These are phyloP conservation scores for Sciurus vulgaris DNA, from an alignment of 2,797 vertebrate genomes.

Conservation along the genomic window DNA sequence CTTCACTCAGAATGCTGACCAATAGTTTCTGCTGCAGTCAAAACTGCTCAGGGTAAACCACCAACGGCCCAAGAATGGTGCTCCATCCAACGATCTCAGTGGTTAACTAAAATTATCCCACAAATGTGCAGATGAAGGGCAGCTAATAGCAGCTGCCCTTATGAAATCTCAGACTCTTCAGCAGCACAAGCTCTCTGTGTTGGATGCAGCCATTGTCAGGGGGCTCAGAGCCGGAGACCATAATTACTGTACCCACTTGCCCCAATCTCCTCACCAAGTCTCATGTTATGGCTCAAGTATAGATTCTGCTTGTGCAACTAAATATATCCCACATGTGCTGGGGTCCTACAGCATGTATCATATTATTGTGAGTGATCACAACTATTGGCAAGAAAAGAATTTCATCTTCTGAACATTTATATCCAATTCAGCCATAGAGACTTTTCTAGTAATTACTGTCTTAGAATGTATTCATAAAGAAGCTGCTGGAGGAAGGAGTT, in stretches of 20 bases:
- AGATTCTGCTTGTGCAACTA: constrained; percentile 29
- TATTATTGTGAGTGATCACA: constrained; percentile 64
- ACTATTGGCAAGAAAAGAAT: constrained; percentile 64
- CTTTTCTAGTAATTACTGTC: constrained; percentile 67
- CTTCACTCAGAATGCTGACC: constrained; percentile 34
- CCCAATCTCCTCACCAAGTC: constrained; percentile 71
- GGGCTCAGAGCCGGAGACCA: background rate
- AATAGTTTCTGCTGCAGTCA: constrained; percentile 65
- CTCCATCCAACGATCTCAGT: background rate
- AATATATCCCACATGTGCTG: constrained; percentile 71
- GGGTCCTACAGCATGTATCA: constrained; percentile 21
- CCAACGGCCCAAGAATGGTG: background rate
- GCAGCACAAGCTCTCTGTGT: constrained; percentile 58
- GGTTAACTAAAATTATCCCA: background rate
- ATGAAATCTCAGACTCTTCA: constrained; percentile 41
- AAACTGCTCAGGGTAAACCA: constrained; percentile 45
- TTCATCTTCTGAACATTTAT: constrained; percentile 63
- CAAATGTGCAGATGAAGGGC: background rate
- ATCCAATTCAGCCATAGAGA: constrained; percentile 11
- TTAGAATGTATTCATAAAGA: constrained; percentile 37
- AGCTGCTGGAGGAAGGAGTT: background rate
- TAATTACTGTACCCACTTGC: constrained; percentile 61
- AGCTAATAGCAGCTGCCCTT: constrained; percentile 45
- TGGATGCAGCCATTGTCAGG: background rate
- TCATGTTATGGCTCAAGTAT: constrained; percentile 54